Conservation (phyloP, 1,140 invertebrate genomes). For the Zaprionus capensis region DNA sequence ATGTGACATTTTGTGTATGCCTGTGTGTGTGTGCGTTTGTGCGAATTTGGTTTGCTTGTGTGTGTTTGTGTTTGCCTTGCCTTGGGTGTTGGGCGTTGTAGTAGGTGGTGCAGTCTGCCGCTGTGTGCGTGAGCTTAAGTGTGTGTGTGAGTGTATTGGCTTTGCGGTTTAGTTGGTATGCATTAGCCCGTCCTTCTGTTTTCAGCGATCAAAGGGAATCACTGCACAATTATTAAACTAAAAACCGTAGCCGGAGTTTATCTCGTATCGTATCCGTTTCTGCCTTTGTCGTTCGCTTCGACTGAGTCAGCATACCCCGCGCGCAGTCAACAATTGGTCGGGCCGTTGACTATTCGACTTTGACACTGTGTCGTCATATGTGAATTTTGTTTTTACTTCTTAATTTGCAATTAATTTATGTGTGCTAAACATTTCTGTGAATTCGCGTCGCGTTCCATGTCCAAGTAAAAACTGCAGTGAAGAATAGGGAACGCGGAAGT, state of each 20-base stretch:
- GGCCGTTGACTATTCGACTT: conserved; percentile 41
- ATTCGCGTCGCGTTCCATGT: conserved; percentile 59
- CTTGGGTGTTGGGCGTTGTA: conserved; percentile 43
- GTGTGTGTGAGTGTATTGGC: conserved; percentile 42
- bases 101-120: conserved; percentile 50
- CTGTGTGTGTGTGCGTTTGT: conserved; percentile 14
- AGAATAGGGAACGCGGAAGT: conserved; percentile 56
- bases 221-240: conserved; percentile 4
- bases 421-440: conserved; percentile 57
- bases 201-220: neutral
- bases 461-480: conserved; percentile 64
- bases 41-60: conserved; percentile 17
- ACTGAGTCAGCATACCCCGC: conserved; percentile 49
- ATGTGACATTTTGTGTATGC: conserved; percentile 69
- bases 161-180: conserved; percentile 43
- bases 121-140: conserved; percentile 30
- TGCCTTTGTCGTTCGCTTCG: conserved; percentile 35
- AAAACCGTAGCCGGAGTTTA: conserved; percentile 20
- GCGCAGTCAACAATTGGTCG: conserved; percentile 53
- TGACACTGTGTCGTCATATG: conserved; percentile 46
- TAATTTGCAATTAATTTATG: conserved; percentile 48
- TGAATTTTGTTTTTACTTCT: conserved; percentile 28
- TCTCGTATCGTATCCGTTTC: conserved; percentile 26
- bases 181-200: conserved; percentile 47
- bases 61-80: conserved; percentile 29